Evolutionary conservation across 2,888 invertebrate genomes (phyloP), one percentile per base, ranked within the genome.

Genomic region (Mongoloraphidia duomilia): DNA sequence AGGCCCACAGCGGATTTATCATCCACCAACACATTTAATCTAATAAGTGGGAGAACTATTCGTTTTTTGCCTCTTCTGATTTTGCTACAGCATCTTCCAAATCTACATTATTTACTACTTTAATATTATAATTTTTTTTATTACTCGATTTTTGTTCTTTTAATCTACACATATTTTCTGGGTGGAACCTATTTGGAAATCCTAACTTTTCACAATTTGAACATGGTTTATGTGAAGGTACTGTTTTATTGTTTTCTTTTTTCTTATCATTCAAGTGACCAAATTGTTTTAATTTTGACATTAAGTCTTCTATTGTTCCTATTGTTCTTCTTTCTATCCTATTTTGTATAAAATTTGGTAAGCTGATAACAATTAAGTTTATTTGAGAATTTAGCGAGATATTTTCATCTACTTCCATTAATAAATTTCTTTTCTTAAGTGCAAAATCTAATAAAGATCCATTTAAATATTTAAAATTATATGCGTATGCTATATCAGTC

Each of bases 201-300:
- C 52, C 52, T 44, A 48, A 48, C 34, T 49, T 48, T n/a, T 54
- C 52, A 44, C 52, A 53, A 46, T n/a, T n/a, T n/a, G n/a, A n/a
- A n/a, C n/a, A n/a, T n/a, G n/a, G n/a, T n/a, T n/a, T n/a, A n/a
- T n/a, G n/a, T n/a, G n/a, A n/a, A n/a, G n/a, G n/a, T n/a, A n/a
- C n/a, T n/a, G n/a, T n/a, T n/a, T n/a, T n/a, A n/a, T n/a, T n/a
- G n/a, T n/a, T n/a, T n/a, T n/a, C n/a, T n/a, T n/a, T n/a, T n/a
- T n/a, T n/a, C n/a, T n/a, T n/a, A n/a, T n/a, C n/a, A n/a, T n/a
- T n/a, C n/a, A n/a, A n/a, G n/a, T n/a, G n/a, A n/a, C n/a, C n/a
- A n/a, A n/a, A n/a, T n/a, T n/a, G n/a, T n/a, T n/a, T n/a, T n/a
- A n/a, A n/a, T n/a, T n/a, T n/a, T n/a, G n/a, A n/a, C 38, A 44